Evolutionary conservation across 23 tunicate species (phyloP), one percentile per base, ranked within the genome.

Genomic region (Phallusia fumigata): DNA sequence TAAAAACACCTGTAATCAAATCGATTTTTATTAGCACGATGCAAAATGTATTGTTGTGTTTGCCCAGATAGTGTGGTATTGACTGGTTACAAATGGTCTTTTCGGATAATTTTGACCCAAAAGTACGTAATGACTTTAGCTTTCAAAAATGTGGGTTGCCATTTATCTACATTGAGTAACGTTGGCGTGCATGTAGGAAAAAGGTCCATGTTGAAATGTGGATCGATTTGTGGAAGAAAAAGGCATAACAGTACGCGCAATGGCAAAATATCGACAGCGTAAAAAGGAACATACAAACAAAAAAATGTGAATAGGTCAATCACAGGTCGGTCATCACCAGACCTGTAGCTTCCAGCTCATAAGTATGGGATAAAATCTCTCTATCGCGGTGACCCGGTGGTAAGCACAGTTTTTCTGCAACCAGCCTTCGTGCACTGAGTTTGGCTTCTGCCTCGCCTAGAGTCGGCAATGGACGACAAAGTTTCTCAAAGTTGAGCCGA

Each of bases 391-490:
- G 92, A 22, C 79, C 64, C 6, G 84, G 84, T 0, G 92, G 92
- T 30, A 84, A 33, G 33, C 52, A 30, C 33, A 84, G 53, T 33
- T 36, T 33, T 30, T 86, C 90, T 0, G 64, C 47, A 34, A 88
- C 92, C 33, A 83, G 53, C 0, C 84, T 79, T 2, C 87, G 79
- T 36, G 92, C 87, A 52, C 92, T 88, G 12, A 49, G 53, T 72
- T 83, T 40, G 18, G 83, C 87, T n/a, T 83, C 92, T 3, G 82
- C 36, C 52, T 83, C 79, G 12, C 84, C 87, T 0, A 87, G 19
- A 0, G 69, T 35, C 24, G 92, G 92, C 79, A 88, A 74, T 6
- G 92, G 92, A 3, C 84, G 75, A 73, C 92, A 88, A 30, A 88
- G 76, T 31, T 83, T 32, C 21, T 83, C 92, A 36, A 88, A 88